These are phyloP conservation scores for Rallus limicola DNA, from an alignment of 2,113 vertebrate genomes.

Conservation along the genomic window DNA sequence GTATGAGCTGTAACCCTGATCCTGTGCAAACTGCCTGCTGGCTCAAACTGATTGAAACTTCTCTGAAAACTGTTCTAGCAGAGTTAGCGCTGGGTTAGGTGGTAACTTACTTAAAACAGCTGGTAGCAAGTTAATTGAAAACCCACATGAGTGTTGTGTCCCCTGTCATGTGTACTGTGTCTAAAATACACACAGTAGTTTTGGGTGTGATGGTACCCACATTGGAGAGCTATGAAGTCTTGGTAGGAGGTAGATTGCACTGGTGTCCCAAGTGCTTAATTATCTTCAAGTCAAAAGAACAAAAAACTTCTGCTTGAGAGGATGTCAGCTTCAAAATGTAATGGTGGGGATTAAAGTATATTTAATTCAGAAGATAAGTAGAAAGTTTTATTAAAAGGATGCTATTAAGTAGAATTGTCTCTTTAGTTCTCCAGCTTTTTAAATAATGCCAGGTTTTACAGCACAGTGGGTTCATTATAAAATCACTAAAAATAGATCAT, in stretches of 20 bases:
- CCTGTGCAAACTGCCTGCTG: neutral
- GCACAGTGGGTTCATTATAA: neutral
- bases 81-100: neutral
- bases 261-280: neutral
- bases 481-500: neutral
- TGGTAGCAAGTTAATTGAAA: slow-evolving; percentile 33
- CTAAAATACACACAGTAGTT: neutral
- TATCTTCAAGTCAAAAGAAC: neutral
- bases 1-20: neutral
- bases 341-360: neutral
- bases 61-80: neutral
- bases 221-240: neutral
- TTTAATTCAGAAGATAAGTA: slow-evolving; percentile 13
- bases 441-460: neutral
- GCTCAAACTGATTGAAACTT: neutral
- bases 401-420: neutral
- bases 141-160: neutral
- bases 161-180: neutral
- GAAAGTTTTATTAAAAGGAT: neutral
- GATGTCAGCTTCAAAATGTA: neutral
- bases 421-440: neutral
- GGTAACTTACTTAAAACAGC: neutral
- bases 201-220: neutral
- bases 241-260: neutral
- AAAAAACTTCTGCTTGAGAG: neutral